phyloP scores from a whole-genome alignment of 2,113 vertebrate species.

The Conger conger region DNA sequence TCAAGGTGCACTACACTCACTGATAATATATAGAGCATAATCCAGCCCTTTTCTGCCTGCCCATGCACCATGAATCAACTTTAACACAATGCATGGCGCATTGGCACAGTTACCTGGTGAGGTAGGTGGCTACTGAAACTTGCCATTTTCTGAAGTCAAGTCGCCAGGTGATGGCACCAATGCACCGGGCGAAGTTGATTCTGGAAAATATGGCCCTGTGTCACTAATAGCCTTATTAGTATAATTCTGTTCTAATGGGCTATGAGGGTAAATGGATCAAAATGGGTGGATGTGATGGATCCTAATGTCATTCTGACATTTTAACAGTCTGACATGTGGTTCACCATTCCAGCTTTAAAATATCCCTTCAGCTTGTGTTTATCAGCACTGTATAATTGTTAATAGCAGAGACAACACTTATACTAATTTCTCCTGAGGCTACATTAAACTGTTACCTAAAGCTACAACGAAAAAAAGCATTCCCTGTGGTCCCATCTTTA shows the following conservation, averaged over 20 bases:
- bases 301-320: conserved; percentile 33
- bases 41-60: too few relatives aligned
- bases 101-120: too few relatives aligned
- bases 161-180: too few relatives aligned
- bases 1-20: too few relatives aligned
- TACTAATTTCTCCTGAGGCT: not conserved
- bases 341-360: not conserved
- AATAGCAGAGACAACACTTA: not conserved
- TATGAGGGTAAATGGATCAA: conserved; percentile 20
- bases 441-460: not conserved
- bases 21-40: too few relatives aligned
- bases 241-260: conserved; percentile 13
- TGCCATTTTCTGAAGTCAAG: too few relatives aligned
- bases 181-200: too few relatives aligned
- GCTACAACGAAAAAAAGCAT: not conserved
- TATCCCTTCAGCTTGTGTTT: not conserved
- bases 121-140: too few relatives aligned
- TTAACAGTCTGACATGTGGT: conserved; percentile 19
- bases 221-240: not conserved
- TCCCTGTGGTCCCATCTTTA: not conserved
- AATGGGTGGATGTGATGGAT: conserved; percentile 38
- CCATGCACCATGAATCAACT: too few relatives aligned
- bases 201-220: too few relatives aligned
- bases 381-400: not conserved
- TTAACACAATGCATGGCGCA: too few relatives aligned